Base-by-base conservation (phyloP, 2,113 vertebrate species). In the Polypterus bichir region DNA sequence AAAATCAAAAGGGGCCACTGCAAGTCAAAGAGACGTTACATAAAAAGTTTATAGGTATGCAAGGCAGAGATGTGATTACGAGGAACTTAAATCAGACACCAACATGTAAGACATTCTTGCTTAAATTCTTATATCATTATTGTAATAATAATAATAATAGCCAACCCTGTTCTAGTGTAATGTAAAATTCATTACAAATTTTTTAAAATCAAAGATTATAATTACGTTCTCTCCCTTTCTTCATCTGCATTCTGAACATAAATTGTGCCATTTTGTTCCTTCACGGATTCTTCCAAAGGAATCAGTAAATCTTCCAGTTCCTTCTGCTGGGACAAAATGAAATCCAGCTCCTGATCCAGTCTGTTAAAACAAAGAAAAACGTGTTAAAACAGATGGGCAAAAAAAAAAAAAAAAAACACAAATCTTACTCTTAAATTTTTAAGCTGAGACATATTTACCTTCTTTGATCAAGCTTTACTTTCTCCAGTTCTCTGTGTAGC, bases 201-300 rank as follows among this genome's bases (percentile, higher is more conserved):
- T 27, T 27, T 27, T 1, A 27, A 27, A 27, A 27, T 27, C 27
- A 27, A 27, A 27, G 27, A 27, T 27, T 27, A 62, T 48, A 61
- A 80, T 76, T 82, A 92, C 67, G 95, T 98, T 70, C 88, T 89
- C 69, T 98, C 94, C 0, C 94, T 86, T 47, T 98, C 96, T 75
- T 98, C 96, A 2, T 98, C 94, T 0, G 94, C 93, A 0, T 97
- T 97, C 79, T 98, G 96, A 83, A 96, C 84, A 80, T 98, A 94
- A 71, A 97, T 93, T 55, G 93, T 94, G n/a, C 92, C 91, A 0
- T 89, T 94, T 76, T 98, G 94, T 59, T 98, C 94, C 66, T 93
- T 96, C 64, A 96, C 94, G 0, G 92, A 91, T 68, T 97, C 94
- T 71, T 98, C 96, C 10, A 98, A 81, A 0, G 96, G 94, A 49